These are phyloP conservation scores for Theocolax elegans DNA, from an alignment of 1,140 invertebrate species.

Conservation along the genomic window DNA sequence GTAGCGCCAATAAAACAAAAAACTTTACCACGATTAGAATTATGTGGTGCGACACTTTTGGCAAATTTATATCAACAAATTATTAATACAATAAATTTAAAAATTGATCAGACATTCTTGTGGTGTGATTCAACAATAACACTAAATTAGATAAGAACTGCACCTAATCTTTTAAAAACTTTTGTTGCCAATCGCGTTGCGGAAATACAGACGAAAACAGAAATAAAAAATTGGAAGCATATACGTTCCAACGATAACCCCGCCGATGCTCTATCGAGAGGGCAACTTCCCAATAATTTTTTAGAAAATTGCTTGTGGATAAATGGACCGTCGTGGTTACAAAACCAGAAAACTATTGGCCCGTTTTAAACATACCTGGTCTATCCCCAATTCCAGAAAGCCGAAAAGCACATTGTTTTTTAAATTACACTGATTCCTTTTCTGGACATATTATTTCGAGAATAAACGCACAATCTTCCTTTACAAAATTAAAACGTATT, in stretches of 20 bases:
- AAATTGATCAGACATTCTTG: neutral
- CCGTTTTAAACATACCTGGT: neutral
- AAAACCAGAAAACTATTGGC: neutral
- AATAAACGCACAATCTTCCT: neutral
- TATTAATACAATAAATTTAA: neutral
- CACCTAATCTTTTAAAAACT: constrained; percentile 49
- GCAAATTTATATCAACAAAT: neutral
- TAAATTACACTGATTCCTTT: neutral
- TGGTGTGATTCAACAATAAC: too few relatives aligned
- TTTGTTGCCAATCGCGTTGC: constrained; percentile 60
- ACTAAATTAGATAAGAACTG: too few relatives aligned
- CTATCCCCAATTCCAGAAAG: neutral
- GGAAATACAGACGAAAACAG: constrained; percentile 20
- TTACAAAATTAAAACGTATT: neutral
- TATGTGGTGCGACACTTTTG: neutral
- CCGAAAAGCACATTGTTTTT: neutral
- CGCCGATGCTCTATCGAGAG: constrained; percentile 50
- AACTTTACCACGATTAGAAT: neutral
- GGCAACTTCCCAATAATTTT: constrained; percentile 24
- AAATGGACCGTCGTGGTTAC: neutral
- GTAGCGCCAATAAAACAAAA: neutral
- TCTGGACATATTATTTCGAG: neutral
- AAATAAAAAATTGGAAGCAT: neutral
- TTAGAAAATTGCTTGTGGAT: constrained; percentile 2
- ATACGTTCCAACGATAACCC: constrained; percentile 47